Percentiles rank a stretch among this genome's conserved stretches.
phyloP scores from a whole-genome alignment of 2,797 vertebrate species.

The Botia almorhae region DNA sequence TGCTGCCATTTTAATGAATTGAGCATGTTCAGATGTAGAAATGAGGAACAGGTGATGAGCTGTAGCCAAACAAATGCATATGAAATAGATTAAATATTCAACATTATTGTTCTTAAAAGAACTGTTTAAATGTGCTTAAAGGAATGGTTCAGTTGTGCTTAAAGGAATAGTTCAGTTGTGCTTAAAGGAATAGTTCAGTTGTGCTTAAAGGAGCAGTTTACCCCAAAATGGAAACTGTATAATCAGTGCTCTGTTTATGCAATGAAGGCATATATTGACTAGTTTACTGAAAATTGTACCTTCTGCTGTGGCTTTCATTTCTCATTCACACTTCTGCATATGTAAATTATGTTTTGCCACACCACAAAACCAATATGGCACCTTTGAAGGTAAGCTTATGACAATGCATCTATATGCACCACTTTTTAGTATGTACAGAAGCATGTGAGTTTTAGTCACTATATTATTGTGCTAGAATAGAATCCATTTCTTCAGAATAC shows the following conservation, averaged over 20 bases:
- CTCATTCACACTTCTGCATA: neutral
- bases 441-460: too few species aligned
- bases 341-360: neutral
- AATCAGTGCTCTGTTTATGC: too few species aligned
- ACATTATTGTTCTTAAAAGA: neutral
- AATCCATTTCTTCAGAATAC: too few species aligned
- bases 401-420: too few species aligned
- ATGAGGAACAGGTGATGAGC: conserved; percentile 19
- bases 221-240: too few species aligned
- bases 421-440: too few species aligned
- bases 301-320: neutral
- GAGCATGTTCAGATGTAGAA: conserved; percentile 1
- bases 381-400: too few species aligned
- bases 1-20: conserved; percentile 33
- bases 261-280: neutral
- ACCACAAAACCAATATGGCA: neutral
- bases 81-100: neutral
- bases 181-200: too few species aligned
- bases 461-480: too few species aligned
- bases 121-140: neutral
- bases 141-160: too few species aligned
- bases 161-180: too few species aligned
- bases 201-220: too few species aligned
- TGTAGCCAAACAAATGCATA: conserved; percentile 3
- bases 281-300: neutral